phyloP scores from a whole-genome alignment of 1,140 invertebrate species.

The Sitodiplosis mosellana region DNA sequence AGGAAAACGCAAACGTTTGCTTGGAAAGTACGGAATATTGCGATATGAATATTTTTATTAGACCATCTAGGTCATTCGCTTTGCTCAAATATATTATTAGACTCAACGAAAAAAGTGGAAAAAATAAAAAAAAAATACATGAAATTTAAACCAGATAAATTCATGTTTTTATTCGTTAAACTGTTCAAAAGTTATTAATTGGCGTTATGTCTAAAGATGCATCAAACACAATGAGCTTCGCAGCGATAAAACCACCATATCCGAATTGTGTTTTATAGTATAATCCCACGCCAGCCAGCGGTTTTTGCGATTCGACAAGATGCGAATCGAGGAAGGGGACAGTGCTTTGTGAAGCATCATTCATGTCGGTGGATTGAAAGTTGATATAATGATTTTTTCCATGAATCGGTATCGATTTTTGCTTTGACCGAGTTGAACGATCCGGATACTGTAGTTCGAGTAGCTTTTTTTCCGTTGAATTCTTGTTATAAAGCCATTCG shows the following conservation, averaged over 20 bases:
- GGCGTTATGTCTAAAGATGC: not conserved
- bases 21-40: no score
- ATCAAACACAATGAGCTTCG: not conserved
- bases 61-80: no score
- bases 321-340: not conserved
- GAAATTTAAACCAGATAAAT: no score
- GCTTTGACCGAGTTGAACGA: conserved; percentile 31
- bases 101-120: no score
- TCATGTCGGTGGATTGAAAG: not conserved
- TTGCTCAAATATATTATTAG: no score
- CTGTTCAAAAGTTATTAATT: no score
- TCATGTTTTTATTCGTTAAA: no score
- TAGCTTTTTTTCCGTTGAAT: conserved; percentile 46
- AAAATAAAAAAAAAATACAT: no score
- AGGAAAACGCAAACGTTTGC: no score
- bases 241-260: conserved; percentile 1
- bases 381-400: not conserved
- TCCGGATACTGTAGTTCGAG: conserved; percentile 41
- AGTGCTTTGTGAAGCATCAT: not conserved
- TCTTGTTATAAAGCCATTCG: conserved; percentile 63
- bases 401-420: conserved; percentile 1
- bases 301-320: not conserved
- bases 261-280: not conserved
- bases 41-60: no score
- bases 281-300: not conserved